phyloP scores from a whole-genome alignment of 1,140 invertebrate species.

The Hypothenemus hampei region DNA sequence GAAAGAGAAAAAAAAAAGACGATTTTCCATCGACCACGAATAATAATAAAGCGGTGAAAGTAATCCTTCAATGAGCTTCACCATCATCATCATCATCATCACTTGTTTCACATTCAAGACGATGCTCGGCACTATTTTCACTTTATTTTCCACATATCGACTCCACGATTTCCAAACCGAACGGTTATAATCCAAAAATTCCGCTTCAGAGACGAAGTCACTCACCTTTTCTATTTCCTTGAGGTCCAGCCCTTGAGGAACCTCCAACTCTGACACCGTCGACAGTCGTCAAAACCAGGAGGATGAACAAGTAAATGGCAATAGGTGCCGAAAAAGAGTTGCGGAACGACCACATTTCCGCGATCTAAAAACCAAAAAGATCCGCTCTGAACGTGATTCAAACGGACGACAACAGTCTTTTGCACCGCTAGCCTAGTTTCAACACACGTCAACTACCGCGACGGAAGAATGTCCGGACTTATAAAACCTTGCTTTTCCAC shows the following conservation, averaged over 20 bases:
- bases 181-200: constrained; percentile 8
- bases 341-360: constrained; percentile 18
- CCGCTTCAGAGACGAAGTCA: constrained; percentile 1
- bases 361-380: constrained; percentile 7
- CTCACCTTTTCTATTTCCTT: constrained; percentile 20
- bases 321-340: constrained; percentile 7
- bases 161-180: background rate
- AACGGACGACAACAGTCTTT: constrained; percentile 20
- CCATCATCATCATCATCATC: background rate
- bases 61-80: background rate
- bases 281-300: constrained; percentile 14
- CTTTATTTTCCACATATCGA: background rate
- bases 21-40: too few species aligned
- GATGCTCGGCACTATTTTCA: constrained; percentile 9
- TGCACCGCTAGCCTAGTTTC: constrained; percentile 25
- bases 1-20: too few species aligned
- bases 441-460: constrained; percentile 27
- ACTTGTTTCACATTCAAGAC: constrained; percentile 6
- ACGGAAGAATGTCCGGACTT: constrained; percentile 24
- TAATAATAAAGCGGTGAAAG: background rate
- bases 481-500: constrained; percentile 30
- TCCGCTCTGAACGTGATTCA: constrained; percentile 11
- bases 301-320: constrained; percentile 9
- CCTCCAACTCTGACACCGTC: constrained; percentile 9
- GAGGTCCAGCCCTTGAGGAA: background rate